Base-by-base conservation (phyloP, 2,888 invertebrate genomes). In the Yponomeuta plumbellus region DNA sequence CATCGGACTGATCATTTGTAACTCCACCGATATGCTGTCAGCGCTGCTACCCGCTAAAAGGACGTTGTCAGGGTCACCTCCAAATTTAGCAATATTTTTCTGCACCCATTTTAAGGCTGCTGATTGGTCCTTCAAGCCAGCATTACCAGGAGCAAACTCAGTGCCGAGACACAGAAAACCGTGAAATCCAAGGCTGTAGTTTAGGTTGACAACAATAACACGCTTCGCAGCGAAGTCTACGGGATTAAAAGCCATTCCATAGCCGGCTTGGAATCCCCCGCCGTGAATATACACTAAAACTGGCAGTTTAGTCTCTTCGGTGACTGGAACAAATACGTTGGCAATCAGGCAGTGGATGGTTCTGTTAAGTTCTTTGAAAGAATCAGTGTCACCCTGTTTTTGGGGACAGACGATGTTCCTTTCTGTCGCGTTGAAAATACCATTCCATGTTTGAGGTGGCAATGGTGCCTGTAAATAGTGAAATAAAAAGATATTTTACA, bases 391-490 rank as follows among this genome's bases (percentile, higher is more conserved):
- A 11, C 11, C 21, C 3, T 17, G 21, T 20, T 39, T 20, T 67
- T 69, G 69, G 26, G 69, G 69, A 58, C 67, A 69, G 13, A 67
- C 44, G 23, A 69, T 69, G 21, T 64, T 61, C 39, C 59, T 64
- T 40, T 63, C 22, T 10, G 64, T 67, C 10, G 67, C 69, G 23
- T 69, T 65, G 20, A 69, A 67, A 2, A 64, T 61, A 17, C 65
- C 66, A 17, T 26, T 11, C 67, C 69, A 67, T 13, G 34, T 56
- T 62, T 66, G 66, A 11, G 64, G 61, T 22, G 67, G 66, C 20
- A 66, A 61, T 5, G 69, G 69, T 2, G 62, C 69, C 67, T 69
- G 66, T 2, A 26, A 61, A 11, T 22, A 22, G n/a, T 56, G 17
- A 56, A 56, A 56, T 3, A 56, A n/a, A 56, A 4, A 6, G 56